Base-by-base conservation (phyloP, 2,888 invertebrate species). In the Mechanitis mazaeus region DNA sequence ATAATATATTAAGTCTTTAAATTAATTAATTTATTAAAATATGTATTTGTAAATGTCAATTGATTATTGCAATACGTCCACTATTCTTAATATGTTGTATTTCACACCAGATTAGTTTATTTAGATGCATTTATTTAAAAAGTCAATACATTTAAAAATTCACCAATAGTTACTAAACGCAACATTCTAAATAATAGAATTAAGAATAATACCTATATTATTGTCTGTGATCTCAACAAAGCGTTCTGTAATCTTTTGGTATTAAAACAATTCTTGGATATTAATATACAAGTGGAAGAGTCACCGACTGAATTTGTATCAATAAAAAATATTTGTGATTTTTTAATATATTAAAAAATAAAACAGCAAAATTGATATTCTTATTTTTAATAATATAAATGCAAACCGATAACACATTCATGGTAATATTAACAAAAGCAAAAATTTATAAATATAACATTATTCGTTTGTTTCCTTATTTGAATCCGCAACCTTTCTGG, bases 401-500 rank as follows among this genome's bases (percentile, higher is more conserved):
- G 68, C 65, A 56, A 64, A 59, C 53, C 33, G n/a, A 33, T 42
- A 45, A 60, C 59, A 60, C 46, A 64, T 60, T 60, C 45, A 58
- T 60, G 53, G 63, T 55, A 64, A 64, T 59, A 64, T 62, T 60
- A 50, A 60, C 61, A 63, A 56, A 67, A 56, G 62, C 54, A 64
- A 63, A 74, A 71, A 71, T 60, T 64, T 70, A 70, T 70, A 73
- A 63, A 67, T 63, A 72, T 72, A 71, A 72, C 63, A 72, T 69
- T 76, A 76, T 58, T 75, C 74, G 61, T 78, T 76, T 66, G 69
- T 74, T 71, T 76, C 72, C 66, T 76, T 77, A 76, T 55, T 74
- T 77, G 79, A 81, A 71, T 82, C 81, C 70, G 71, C 69, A 11
- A 76, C 67, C 75, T 78, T 82, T 69, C 73, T 83, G 7, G 84